Evolutionary conservation across 2,113 vertebrate genomes (phyloP).

Genomic region (Oreochromis spilurus): DNA sequence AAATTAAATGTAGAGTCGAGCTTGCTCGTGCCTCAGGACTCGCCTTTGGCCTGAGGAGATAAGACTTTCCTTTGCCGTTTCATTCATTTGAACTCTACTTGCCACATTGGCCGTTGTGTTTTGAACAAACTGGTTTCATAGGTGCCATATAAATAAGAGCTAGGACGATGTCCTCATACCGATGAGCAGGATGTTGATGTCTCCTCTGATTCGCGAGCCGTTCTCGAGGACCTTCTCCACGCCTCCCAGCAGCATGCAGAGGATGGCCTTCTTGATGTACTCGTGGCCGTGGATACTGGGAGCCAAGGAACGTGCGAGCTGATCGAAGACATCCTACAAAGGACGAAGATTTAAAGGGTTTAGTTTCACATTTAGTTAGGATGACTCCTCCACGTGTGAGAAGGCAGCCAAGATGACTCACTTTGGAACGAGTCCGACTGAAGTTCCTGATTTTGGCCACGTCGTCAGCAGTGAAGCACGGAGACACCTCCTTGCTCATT

Average conservation of each 20-base stretch:
- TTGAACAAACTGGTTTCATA: not conserved
- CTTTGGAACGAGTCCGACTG: constrained; percentile 81
- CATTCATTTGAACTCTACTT: too few species aligned
- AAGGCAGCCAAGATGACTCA: constrained; percentile 30
- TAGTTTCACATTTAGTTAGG: accelerated
- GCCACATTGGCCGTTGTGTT: too few species aligned
- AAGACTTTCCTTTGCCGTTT: too few species aligned
- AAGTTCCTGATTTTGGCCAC: constrained; percentile 94
- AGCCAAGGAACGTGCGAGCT: constrained; percentile 86
- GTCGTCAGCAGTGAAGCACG: constrained; percentile 82
- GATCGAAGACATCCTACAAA: constrained; percentile 85
- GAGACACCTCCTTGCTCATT: constrained; percentile 87
- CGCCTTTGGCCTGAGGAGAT: too few species aligned
- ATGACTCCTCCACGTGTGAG: accelerated
- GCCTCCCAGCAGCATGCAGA: constrained; percentile 93
- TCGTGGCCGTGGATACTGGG: constrained; percentile 95
- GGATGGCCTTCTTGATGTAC: constrained; percentile 96
- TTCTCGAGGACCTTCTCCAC: constrained; percentile 95
- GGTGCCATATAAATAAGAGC: not conserved
- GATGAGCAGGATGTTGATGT: constrained; percentile 95
- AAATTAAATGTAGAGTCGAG: too few species aligned
- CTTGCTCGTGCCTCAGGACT: too few species aligned
- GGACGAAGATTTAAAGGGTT: not conserved
- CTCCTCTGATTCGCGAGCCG: constrained; percentile 89
- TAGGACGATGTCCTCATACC: constrained; percentile 63